Base-by-base conservation (phyloP, 2,888 invertebrate genomes). In the Brachypalpus laphriformis region DNA sequence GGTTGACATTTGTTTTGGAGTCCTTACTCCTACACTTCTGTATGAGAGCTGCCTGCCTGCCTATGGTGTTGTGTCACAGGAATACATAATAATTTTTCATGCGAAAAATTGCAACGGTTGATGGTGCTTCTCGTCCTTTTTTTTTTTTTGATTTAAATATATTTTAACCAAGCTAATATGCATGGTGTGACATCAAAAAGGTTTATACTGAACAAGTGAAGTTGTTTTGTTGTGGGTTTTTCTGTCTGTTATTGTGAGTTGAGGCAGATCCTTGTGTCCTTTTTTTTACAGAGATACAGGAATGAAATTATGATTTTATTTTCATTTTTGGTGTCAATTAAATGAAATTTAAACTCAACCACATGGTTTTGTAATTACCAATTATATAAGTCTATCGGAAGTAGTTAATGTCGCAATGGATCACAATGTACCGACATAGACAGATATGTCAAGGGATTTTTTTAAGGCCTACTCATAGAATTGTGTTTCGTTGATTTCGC, bases 11-110 rank as follows among this genome's bases (percentile, higher is more conserved):
- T 85, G 85, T 85, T 85, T 85, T 81, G 81, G 61, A 80, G 66
- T 20, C 54, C 57, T 22, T 34, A 56, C 51, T 34, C n/a, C 20
- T 34, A 20, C 7, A 28, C n/a, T n/a, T n/a, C n/a, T n/a, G n/a
- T n/a, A n/a, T n/a, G n/a, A n/a, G n/a, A n/a, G n/a, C n/a, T n/a
- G n/a, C n/a, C n/a, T n/a, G n/a, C n/a, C n/a, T 45, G 25, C 1
- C 49, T 42, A 28, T 68, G 68, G 18, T 42, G 74, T 71, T 66
- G 66, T 81, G 85, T 68, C 75, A 75, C 66, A 85, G 85, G 85
- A 85, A 85, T 85, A 85, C 85, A 81, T 85, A 85, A 85, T 85
- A 85, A 85, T 85, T 85, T 85, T 81, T 85, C 85, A 85, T 71
- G 81, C 85, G 81, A 71, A 81, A 85, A 85, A 85, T 75, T 81